Evolutionary conservation across 2,797 vertebrate genomes (phyloP).

Genomic region (Fundulus diaphanus): DNA sequence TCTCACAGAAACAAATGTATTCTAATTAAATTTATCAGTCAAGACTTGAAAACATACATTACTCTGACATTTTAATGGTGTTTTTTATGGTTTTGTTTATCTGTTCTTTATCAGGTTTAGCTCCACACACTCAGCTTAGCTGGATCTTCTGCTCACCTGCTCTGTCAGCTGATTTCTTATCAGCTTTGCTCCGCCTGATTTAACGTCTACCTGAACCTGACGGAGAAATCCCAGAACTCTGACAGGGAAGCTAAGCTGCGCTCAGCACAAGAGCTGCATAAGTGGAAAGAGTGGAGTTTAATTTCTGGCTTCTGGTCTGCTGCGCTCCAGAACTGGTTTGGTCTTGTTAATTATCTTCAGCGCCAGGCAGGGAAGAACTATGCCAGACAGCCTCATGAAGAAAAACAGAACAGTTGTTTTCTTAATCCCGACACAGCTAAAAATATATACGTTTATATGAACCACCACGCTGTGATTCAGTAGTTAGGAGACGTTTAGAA

Average conservation of each 20-base stretch:
- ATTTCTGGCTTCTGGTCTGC: conserved; percentile 13
- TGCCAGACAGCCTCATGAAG: conserved; percentile 14
- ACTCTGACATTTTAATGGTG: too few species aligned
- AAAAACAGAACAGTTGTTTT: conserved; percentile 24
- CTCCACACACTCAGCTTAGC: background rate
- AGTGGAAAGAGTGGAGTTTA: background rate
- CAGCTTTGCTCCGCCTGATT: background rate
- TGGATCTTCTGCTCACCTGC: background rate
- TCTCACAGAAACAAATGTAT: background rate
- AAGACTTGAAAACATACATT: too few species aligned
- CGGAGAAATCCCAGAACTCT: conserved; percentile 1
- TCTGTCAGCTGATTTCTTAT: background rate
- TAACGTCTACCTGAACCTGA: background rate
- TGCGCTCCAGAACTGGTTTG: background rate
- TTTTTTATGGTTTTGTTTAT: too few species aligned
- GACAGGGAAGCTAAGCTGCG: background rate
- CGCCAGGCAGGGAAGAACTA: background rate
- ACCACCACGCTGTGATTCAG: conserved; percentile 5
- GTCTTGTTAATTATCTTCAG: conserved; percentile 34
- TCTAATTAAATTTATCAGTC: background rate
- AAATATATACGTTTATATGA: conserved; percentile 3
- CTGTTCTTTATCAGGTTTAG: too few species aligned
- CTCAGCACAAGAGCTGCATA: background rate
- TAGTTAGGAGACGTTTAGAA: conserved; percentile 15
- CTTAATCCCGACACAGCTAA: conserved; percentile 17